Evolutionary conservation across 64 coral and sea anemone species (phyloP).

Genomic region (Catalaphyllia jardinei): DNA sequence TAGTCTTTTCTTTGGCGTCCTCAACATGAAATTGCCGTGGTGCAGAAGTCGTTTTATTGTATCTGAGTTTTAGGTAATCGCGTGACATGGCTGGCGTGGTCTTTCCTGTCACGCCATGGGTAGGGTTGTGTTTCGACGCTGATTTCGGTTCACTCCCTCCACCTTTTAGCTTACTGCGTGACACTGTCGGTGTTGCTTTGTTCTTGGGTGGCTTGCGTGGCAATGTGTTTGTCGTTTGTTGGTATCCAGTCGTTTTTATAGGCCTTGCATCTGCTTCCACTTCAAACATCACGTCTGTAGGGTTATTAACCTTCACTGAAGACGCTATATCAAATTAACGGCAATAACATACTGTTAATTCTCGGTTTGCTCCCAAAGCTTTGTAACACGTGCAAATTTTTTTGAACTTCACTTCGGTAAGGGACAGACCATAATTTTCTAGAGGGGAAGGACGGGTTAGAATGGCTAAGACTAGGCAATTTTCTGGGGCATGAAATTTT

Average conservation of each 20-base stretch:
- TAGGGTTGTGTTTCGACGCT: too few species aligned
- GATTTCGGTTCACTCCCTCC: not conserved
- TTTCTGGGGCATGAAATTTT: too few species aligned
- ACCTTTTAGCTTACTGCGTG: not conserved
- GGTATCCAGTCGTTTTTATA: not conserved
- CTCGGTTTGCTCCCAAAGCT: not conserved
- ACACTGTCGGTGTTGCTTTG: not conserved
- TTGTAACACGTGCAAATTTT: not conserved
- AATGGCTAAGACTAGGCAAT: not conserved
- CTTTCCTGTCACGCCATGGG: not conserved
- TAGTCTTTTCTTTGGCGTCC: not conserved
- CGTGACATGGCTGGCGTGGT: not conserved
- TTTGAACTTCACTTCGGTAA: not conserved
- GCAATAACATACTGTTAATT: not conserved
- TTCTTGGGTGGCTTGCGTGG: not conserved
- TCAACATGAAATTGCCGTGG: not conserved
- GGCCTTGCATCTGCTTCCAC: slow-evolving; percentile 32
- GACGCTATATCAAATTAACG: not conserved
- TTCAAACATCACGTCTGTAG: not conserved
- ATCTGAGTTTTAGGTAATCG: not conserved
- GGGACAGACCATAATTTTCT: not conserved
- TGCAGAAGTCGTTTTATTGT: not conserved
- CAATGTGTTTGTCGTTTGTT: not conserved
- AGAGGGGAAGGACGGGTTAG: not conserved
- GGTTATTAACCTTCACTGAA: not conserved